Evolutionary conservation across 2,113 vertebrate species (phyloP).

Genomic region (Heterochromis multidens): DNA sequence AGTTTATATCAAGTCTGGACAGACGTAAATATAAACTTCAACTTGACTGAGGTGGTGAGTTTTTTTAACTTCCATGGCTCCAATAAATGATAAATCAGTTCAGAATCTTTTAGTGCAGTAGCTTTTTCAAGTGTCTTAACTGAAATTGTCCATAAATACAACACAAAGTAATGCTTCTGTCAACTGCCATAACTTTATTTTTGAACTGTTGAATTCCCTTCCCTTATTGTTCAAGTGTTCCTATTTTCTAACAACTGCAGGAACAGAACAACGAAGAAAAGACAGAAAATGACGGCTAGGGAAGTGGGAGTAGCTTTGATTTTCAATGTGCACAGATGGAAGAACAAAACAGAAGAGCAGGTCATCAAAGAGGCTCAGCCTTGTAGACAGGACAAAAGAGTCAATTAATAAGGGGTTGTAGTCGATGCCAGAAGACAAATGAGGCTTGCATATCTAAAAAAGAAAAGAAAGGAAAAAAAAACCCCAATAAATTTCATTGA

Average conservation of each 20-base stretch:
- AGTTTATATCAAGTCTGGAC: background rate
- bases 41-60: background rate
- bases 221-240: background rate
- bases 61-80: background rate
- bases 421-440: constrained; percentile 16
- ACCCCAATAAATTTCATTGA: background rate
- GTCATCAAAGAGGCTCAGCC: background rate
- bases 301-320: background rate
- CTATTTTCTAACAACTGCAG: background rate
- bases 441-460: background rate
- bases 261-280: background rate
- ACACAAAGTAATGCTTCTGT: background rate
- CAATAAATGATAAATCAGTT: background rate
- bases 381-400: constrained; percentile 37
- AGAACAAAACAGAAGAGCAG: constrained; percentile 37
- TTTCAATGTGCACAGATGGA: constrained; percentile 40
- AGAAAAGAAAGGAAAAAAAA: background rate
- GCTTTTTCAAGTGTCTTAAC: background rate
- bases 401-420: constrained; percentile 37
- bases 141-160: background rate
- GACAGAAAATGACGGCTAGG: background rate
- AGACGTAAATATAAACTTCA: background rate
- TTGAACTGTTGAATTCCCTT: background rate
- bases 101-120: background rate
- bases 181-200: background rate